phyloP scores from a whole-genome alignment of 53 echinoderm and acorn worm species.

The Stichopus horrens region DNA sequence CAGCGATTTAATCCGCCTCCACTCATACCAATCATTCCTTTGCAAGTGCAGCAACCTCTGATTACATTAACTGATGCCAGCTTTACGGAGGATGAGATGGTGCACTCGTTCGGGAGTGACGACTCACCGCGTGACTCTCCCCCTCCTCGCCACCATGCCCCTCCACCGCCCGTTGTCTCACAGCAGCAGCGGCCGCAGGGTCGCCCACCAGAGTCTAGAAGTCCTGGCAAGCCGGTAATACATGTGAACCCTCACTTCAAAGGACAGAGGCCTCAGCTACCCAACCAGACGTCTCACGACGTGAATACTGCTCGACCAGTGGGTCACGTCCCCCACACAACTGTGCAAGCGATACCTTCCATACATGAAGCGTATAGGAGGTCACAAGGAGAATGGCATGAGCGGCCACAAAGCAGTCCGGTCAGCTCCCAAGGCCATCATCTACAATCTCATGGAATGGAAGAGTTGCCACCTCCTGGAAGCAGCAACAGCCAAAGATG shows the following conservation, averaged over 20 bases:
- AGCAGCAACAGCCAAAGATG: not conserved
- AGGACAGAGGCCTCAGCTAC: slow-evolving; percentile 57
- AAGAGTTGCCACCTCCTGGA: not conserved
- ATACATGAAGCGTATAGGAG: not conserved
- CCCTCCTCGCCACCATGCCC: slow-evolving; percentile 7
- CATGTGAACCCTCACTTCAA: slow-evolving; percentile 96
- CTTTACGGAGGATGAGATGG: slow-evolving; percentile 44
- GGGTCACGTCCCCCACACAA: not conserved
- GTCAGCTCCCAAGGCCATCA: not conserved
- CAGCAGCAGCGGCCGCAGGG: slow-evolving; percentile 41
- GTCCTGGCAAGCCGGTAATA: slow-evolving; percentile 47
- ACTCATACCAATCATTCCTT: not conserved
- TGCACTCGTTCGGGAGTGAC: not conserved
- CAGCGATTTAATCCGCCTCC: not conserved
- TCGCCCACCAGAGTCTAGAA: slow-evolving; percentile 43
- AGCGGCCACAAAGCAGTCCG: slow-evolving; percentile 1
- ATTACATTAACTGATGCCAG: slow-evolving; percentile 43
- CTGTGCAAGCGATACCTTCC: not conserved
- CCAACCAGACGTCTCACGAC: not conserved
- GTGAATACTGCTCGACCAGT: not conserved
- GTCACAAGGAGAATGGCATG: not conserved
- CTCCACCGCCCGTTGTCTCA: not conserved
- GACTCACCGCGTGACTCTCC: slow-evolving; percentile 13
- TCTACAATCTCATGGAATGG: not conserved
- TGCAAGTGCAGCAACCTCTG: slow-evolving; percentile 22